phyloP scores from a whole-genome alignment of 2,888 invertebrate species.

The Allophyes oxyacanthae region DNA sequence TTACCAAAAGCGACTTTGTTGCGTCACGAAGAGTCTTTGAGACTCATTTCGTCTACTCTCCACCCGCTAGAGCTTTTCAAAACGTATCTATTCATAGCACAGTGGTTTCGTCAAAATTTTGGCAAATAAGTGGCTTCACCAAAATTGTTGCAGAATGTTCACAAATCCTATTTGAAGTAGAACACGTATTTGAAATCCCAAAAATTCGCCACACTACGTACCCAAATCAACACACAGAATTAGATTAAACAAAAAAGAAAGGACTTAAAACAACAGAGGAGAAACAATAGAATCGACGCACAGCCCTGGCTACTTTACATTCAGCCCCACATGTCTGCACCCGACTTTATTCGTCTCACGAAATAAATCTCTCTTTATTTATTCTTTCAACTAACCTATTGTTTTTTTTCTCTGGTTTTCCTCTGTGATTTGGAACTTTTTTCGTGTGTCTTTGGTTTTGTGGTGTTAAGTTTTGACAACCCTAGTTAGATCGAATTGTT shows the following conservation, averaged over 20 bases:
- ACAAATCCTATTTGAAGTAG: not conserved
- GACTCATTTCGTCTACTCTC: no score
- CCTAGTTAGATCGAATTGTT: constrained; percentile 1
- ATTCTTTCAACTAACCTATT: constrained; percentile 76
- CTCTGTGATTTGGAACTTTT: constrained; percentile 64
- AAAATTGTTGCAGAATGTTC: no score
- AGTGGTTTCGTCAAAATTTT: no score
- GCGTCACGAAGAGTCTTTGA: no score
- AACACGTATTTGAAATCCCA: constrained; percentile 16
- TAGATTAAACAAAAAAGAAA: constrained; percentile 49
- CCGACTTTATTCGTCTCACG: constrained; percentile 74
- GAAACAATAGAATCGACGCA: constrained; percentile 42
- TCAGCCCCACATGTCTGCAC: constrained; percentile 65
- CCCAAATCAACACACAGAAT: constrained; percentile 52
- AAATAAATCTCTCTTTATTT: constrained; percentile 79
- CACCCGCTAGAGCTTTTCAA: no score
- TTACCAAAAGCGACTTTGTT: no score
- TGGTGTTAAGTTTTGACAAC: constrained; percentile 9
- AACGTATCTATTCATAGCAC: no score
- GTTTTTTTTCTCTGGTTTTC: constrained; percentile 65
- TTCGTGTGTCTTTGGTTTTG: constrained; percentile 37
- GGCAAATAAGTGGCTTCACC: no score
- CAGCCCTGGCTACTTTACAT: constrained; percentile 66
- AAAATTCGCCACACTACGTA: constrained; percentile 25
- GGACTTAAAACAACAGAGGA: constrained; percentile 45